Evolutionary conservation across 2,113 vertebrate genomes (phyloP).

Genomic region (Alouatta palliata): DNA sequence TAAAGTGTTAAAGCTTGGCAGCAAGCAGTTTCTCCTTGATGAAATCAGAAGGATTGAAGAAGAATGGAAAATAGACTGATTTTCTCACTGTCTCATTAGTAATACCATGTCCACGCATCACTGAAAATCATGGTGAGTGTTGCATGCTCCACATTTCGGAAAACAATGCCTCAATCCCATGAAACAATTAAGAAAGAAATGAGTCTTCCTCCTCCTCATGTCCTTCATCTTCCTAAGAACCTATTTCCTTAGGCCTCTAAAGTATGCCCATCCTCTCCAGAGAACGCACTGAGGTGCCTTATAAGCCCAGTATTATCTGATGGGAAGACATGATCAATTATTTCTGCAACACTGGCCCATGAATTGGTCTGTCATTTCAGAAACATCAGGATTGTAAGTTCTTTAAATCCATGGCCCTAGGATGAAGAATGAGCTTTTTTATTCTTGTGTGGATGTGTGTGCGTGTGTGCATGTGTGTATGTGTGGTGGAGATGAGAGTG

Average conservation of each 20-base stretch:
- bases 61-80: background rate
- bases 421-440: background rate
- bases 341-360: background rate
- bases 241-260: background rate
- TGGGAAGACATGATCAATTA: background rate
- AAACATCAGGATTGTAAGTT: background rate
- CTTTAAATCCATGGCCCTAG: background rate
- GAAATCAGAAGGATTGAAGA: background rate
- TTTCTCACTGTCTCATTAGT: background rate
- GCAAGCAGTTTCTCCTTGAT: background rate
- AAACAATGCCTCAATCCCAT: background rate
- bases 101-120: background rate
- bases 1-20: background rate
- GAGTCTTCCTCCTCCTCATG: background rate
- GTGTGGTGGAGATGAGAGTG: rapidly evolving
- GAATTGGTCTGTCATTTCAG: background rate
- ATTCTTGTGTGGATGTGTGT: too few relatives aligned
- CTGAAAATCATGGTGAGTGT: background rate
- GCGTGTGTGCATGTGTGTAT: background rate
- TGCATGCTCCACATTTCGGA: background rate
- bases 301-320: background rate
- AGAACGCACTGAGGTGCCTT: background rate
- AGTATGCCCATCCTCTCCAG: background rate
- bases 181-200: background rate
- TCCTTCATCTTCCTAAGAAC: background rate